Base-by-base conservation (phyloP, 2,113 vertebrate species). In the Pipra filicauda region DNA sequence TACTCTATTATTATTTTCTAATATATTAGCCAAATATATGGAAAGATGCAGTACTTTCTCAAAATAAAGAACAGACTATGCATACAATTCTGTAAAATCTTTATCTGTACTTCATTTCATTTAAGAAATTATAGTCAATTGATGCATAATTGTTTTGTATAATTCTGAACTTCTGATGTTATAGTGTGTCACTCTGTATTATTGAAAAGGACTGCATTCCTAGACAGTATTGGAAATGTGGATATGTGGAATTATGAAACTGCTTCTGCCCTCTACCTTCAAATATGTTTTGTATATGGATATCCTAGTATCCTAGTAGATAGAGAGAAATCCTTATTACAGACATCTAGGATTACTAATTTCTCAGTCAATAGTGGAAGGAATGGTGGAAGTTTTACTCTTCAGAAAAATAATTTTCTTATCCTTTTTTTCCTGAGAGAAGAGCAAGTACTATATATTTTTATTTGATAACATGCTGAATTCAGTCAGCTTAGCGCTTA, bases 351-450 rank as follows among this genome's bases (percentile, higher is more conserved):
- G 75, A 71, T 59, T 65, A 37, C 5, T 78, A 44, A 23, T 62
- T 52, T 76, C 49, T 88, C 0, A 0, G 22, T 78, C 46, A 59
- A 41, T n/a, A n/a, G n/a, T n/a, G n/a, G n/a, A n/a, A n/a, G 24
- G 21, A 90, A 39, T 30, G 79, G 46, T 61, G 44, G 23, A 46
- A 28, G 57, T 86, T 84, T 77, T 66, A 41, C n/a, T 84, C 30
- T 86, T 72, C 20, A 69, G 48, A 64, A 80, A 37, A 69, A 51
- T 0, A 35, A 18, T 33, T 75, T 62, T 57, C 26, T 57, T 80
- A n/a, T 5, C 21, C 46, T 48, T 82, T 88, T 35, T 65, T n/a
- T 33, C 23, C 20, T 23, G 33, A 17, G 20, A 55, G 51, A 59
- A 20, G 17, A 79, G 8, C 31, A 71, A 74, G 9, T 35, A 21